Evolutionary conservation across 2,888 invertebrate species (phyloP).

Genomic region (Malthinus flaveolus): DNA sequence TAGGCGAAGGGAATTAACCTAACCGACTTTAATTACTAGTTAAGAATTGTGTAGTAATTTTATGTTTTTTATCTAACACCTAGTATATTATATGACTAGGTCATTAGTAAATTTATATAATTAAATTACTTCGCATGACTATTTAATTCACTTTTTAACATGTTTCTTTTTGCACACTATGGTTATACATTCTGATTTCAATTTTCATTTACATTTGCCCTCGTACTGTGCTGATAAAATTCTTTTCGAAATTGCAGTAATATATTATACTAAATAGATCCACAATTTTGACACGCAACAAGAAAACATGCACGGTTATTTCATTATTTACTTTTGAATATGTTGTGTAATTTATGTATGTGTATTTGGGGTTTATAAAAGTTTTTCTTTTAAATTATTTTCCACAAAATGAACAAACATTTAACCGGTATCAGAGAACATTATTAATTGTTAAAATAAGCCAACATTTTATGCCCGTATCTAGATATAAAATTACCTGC

Average conservation of each 20-base stretch:
- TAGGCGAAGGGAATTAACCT: too few species aligned
- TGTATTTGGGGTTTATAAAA: not conserved
- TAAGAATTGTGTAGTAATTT: too few species aligned
- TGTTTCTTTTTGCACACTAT: slow-evolving; percentile 23
- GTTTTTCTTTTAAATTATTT: not conserved
- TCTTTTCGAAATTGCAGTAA: slow-evolving; percentile 20
- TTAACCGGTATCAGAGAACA: not conserved
- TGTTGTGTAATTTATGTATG: not conserved
- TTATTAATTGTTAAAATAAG: too few species aligned
- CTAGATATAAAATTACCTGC: too few species aligned
- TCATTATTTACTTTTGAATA: slow-evolving; percentile 7
- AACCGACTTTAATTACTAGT: too few species aligned
- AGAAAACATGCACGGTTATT: slow-evolving; percentile 10
- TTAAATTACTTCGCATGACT: slow-evolving; percentile 29
- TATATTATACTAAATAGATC: slow-evolving; percentile 25
- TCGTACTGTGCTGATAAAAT: slow-evolving; percentile 18
- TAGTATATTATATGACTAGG: not conserved
- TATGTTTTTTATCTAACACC: too few species aligned
- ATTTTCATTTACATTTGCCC: slow-evolving; percentile 26
- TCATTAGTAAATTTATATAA: slow-evolving; percentile 15
- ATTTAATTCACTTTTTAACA: slow-evolving; percentile 27
- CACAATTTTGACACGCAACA: slow-evolving; percentile 23
- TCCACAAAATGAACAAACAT: not conserved
- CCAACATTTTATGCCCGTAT: too few species aligned
- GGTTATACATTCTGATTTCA: slow-evolving; percentile 31